Base-by-base conservation (phyloP, 2,797 vertebrate species). In the Chromobotia macracanthus region DNA sequence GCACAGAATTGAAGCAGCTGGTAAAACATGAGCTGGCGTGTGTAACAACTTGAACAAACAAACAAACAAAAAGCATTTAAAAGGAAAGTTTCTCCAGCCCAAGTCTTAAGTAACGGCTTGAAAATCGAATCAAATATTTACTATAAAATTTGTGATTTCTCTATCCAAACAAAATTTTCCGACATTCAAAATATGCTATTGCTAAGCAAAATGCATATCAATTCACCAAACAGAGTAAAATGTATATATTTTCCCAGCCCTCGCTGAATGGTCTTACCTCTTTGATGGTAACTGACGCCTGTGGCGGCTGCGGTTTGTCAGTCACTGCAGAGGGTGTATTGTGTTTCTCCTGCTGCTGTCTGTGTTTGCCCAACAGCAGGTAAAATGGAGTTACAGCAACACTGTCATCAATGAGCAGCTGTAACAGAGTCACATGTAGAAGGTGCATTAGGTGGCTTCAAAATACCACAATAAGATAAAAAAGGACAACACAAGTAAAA, bases 11-110 rank as follows among this genome's bases (percentile, higher is more conserved):
- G 96, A 91, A 44, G 96, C 94, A 0, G 96, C 92, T 0, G 97
- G 97, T 70, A 99, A 87, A 19, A 99, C 95, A 0, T 99, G 97
- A 23, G 96, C 96, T 1, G 97, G 96, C 18, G 96, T 97, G 85
- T 95, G 94, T 85, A 99, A 92, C 4, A 99, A 93, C 97, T 99
- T 84, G 16, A 72, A 35, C 11, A 60, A 10, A 16, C 3, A 16
- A 38, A 5, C 5, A 11, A 16, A 21, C 50, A 3, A 76, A 9
- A 21, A 68, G 9, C 11, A 7, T 4, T 7, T 18, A 35, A 31
- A n/a, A 51, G 12, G 44, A 25, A 41, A 1, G 25, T 31, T 31
- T 31, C 31, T 31, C 31, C 31, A 31, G 31, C 31, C 31, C 31
- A 63, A 56, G 3, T 13, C 63, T 13, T 5, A 60, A 28, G 25